A percentile compares a stretch with the other conserved stretches of the same genome.
Evolutionary conservation across 2,113 vertebrate species (phyloP).

Genomic region (Myrmecobius fasciatus): DNA sequence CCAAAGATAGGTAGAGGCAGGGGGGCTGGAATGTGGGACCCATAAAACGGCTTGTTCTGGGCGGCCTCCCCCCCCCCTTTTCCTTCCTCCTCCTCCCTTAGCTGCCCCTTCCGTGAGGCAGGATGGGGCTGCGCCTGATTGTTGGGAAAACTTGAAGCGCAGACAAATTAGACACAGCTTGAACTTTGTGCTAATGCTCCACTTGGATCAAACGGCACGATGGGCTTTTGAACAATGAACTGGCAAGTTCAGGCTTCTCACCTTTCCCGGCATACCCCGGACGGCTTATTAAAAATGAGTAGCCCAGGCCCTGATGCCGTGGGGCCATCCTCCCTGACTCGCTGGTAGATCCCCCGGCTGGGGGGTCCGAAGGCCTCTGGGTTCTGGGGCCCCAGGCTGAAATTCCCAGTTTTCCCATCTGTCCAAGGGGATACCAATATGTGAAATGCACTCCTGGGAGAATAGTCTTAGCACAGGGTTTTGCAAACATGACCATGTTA

Average conservation of each 20-base stretch:
- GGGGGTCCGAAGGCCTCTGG: fast-evolving
- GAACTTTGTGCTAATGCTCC: neutral
- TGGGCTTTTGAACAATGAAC: conserved; percentile 44
- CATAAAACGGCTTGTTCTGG: conserved; percentile 71
- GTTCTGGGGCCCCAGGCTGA: no score
- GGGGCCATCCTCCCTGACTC: neutral
- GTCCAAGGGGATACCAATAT: neutral
- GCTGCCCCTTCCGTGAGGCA: conserved; percentile 12
- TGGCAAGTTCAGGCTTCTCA: conserved; percentile 47
- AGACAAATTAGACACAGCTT: neutral
- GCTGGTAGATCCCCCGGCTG: fast-evolving
- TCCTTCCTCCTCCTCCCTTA: neutral
- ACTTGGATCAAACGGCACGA: neutral
- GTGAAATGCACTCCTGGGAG: neutral
- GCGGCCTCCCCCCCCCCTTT: conserved; percentile 34
- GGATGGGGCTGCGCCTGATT: neutral
- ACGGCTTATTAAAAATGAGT: neutral
- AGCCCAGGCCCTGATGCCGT: neutral
- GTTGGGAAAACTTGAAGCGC: neutral
- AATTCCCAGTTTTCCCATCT: neutral
- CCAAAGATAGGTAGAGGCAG: conserved; percentile 76
- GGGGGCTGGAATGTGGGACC: conserved; percentile 74
- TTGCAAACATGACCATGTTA: neutral
- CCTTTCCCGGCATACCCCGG: neutral
- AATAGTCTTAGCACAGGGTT: neutral